phyloP scores from a whole-genome alignment of 2,113 vertebrate species.

The Poecile atricapillus region DNA sequence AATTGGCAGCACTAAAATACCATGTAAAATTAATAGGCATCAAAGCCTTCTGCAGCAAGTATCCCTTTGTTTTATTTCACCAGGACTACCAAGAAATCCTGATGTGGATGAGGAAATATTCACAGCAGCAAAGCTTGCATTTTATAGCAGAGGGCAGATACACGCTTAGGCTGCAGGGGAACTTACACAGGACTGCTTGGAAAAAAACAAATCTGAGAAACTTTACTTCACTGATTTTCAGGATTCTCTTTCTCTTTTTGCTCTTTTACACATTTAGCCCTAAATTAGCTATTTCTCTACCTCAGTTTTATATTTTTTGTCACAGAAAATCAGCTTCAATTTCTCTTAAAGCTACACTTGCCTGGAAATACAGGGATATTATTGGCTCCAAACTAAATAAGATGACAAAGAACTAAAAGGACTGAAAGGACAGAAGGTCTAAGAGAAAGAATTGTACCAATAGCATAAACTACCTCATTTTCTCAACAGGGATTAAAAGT shows the following conservation, averaged over 20 bases:
- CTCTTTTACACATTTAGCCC: not conserved
- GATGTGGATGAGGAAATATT: not conserved
- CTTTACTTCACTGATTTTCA: not conserved
- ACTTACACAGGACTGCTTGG: not conserved
- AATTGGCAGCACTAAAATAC: not conserved
- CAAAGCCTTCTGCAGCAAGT: not conserved
- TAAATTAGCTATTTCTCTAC: not conserved
- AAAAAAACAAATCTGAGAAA: not conserved
- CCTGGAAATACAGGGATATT: not conserved
- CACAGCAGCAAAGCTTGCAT: not conserved
- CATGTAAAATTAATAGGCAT: not conserved
- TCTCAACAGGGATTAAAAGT: conserved; percentile 40
- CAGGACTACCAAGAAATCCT: not conserved
- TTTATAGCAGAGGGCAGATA: not conserved
- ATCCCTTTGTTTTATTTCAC: conserved; percentile 9
- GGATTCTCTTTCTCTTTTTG: not conserved
- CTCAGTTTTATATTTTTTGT: conserved; percentile 21
- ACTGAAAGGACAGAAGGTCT: not conserved
- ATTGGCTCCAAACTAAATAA: not conserved
- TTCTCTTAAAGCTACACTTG: not conserved
- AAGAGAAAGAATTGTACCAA: not conserved
- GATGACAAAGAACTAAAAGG: not conserved
- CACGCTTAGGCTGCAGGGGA: not conserved
- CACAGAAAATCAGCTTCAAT: conserved; percentile 30
- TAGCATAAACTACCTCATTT: conserved; percentile 11